Evolutionary conservation across 2,797 vertebrate species (phyloP).

Genomic region (Coluber constrictor): DNA sequence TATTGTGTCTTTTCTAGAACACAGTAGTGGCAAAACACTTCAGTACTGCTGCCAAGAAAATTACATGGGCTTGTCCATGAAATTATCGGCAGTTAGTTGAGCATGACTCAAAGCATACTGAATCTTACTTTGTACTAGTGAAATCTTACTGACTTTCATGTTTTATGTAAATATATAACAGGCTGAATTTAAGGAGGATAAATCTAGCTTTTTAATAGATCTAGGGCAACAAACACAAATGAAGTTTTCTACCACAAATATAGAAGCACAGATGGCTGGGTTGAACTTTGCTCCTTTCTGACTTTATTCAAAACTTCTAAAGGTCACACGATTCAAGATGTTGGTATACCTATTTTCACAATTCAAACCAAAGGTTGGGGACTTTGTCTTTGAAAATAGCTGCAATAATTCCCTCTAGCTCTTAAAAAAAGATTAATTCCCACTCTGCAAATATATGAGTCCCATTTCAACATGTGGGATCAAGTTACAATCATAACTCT

Average conservation of each 20-base stretch:
- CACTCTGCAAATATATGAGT: accelerated
- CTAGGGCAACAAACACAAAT: neutral
- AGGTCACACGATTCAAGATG: neutral
- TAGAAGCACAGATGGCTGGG: neutral
- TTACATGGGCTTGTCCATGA: neutral
- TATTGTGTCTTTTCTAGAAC: neutral
- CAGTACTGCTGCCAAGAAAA: neutral
- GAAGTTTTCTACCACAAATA: neutral
- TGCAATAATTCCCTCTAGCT: neutral
- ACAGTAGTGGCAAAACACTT: neutral
- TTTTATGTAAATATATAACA: neutral
- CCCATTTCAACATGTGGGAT: neutral
- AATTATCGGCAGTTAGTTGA: neutral
- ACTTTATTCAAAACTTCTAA: neutral
- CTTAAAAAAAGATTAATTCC: neutral
- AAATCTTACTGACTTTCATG: neutral
- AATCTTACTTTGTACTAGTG: neutral
- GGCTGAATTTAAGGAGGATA: neutral
- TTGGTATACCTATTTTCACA: neutral
- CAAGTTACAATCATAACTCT: neutral
- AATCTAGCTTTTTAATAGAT: neutral
- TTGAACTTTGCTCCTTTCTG: neutral
- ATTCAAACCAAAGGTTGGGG: neutral
- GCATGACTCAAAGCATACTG: neutral
- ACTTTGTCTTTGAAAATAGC: neutral